Evolutionary conservation across 2,888 invertebrate genomes (phyloP).

Genomic region (Noctua fimbriata): DNA sequence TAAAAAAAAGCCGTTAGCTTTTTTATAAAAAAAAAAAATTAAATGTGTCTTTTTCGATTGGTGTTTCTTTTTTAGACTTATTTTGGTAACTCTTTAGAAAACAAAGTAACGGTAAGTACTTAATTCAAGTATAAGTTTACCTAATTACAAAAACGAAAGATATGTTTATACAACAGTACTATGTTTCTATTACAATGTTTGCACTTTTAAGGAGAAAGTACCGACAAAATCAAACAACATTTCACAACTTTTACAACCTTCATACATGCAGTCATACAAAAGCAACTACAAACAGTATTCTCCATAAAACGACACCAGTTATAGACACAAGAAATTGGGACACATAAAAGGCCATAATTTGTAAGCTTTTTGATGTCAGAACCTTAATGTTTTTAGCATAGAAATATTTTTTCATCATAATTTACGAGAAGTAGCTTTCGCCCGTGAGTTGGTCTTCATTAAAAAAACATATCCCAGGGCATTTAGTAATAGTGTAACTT

Average conservation of each 20-base stretch:
- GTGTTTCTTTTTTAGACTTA: not conserved
- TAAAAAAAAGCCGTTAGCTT: not conserved
- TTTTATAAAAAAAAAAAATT: not conserved
- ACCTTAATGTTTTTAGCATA: not conserved
- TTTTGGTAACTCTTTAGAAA: not conserved
- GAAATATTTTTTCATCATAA: not conserved
- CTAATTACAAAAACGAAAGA: not conserved
- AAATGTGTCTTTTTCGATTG: not conserved
- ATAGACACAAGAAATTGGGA: conserved; percentile 3
- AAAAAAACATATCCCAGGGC: not conserved
- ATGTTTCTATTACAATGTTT: not conserved
- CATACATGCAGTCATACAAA: conserved; percentile 13
- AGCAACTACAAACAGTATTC: conserved; percentile 2
- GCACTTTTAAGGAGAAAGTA: not conserved
- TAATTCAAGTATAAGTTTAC: not conserved
- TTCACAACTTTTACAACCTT: conserved; percentile 3
- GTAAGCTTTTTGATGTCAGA: not conserved
- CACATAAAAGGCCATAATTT: not conserved
- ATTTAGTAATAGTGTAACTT: not conserved
- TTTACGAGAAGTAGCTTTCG: not conserved
- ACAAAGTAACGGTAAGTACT: not conserved
- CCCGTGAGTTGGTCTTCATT: not conserved
- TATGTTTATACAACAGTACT: not conserved
- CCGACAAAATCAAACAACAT: conserved; percentile 3
- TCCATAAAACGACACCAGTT: not conserved